phyloP scores from a whole-genome alignment of 2,113 vertebrate species.

The Strix uralensis region DNA sequence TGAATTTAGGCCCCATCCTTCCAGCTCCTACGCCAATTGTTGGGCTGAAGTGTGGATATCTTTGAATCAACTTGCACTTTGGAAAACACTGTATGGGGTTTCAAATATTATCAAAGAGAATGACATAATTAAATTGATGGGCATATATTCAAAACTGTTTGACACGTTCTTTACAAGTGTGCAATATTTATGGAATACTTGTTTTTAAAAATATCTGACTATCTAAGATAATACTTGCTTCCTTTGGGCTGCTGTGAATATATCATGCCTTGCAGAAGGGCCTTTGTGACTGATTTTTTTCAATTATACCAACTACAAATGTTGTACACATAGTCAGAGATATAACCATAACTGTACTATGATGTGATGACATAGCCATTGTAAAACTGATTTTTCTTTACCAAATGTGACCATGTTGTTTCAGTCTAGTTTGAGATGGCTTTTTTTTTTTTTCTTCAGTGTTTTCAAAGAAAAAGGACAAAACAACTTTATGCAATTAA shows the following conservation, averaged over 20 bases:
- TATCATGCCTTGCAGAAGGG: neutral
- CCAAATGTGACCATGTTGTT: neutral
- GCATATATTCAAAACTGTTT: neutral
- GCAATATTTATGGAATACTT: neutral
- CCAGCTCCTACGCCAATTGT: neutral
- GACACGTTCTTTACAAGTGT: neutral
- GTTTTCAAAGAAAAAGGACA: neutral
- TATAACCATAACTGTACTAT: neutral
- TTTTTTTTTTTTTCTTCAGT: neutral
- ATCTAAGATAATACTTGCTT: neutral
- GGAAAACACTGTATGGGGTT: neutral
- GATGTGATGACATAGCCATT: neutral
- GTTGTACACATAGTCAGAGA: neutral
- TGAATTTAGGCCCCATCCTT: neutral
- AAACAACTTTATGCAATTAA: neutral
- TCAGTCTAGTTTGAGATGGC: neutral
- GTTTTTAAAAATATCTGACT: neutral
- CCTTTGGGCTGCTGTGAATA: neutral
- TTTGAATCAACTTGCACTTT: neutral
- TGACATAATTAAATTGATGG: neutral
- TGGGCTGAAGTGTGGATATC: neutral
- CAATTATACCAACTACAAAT: neutral
- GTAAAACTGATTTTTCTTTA: neutral
- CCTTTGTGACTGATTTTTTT: neutral
- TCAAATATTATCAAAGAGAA: neutral